Conservation (phyloP, 2,113 vertebrate species). For the Proteles cristata region DNA sequence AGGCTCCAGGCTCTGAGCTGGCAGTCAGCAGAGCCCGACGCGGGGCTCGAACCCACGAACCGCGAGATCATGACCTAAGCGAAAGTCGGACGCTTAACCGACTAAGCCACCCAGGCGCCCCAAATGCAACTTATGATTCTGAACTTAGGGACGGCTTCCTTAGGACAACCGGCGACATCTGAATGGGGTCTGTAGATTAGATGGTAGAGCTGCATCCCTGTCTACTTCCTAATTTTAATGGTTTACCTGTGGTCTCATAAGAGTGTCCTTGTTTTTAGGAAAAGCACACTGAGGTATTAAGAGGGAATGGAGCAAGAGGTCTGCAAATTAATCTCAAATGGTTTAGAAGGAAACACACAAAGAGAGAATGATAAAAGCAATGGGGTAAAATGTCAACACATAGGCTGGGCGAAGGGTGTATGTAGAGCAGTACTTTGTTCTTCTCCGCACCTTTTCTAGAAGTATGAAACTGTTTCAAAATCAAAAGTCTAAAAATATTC, state of each 20-base stretch:
- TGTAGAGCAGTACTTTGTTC: neutral
- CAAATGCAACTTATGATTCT: constrained; percentile 24
- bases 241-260: neutral
- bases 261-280: neutral
- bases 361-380: neutral
- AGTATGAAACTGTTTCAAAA: constrained; percentile 29
- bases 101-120: too few species aligned
- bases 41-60: too few species aligned
- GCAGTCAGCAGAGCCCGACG: too few species aligned
- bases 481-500: neutral
- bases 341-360: constrained; percentile 15
- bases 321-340: constrained; percentile 35
- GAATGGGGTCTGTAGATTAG: neutral
- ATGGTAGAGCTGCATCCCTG: neutral
- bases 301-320: neutral
- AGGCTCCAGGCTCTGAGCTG: too few species aligned
- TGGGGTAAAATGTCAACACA: constrained; percentile 4
- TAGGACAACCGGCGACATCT: neutral
- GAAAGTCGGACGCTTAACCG: too few species aligned
- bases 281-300: neutral
- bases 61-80: too few species aligned
- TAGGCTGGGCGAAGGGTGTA: neutral
- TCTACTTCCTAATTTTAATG: constrained; percentile 31
- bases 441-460: neutral
- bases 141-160: constrained; percentile 35